Base-by-base conservation (phyloP, 2,113 vertebrate genomes). In the Heterotis niloticus region DNA sequence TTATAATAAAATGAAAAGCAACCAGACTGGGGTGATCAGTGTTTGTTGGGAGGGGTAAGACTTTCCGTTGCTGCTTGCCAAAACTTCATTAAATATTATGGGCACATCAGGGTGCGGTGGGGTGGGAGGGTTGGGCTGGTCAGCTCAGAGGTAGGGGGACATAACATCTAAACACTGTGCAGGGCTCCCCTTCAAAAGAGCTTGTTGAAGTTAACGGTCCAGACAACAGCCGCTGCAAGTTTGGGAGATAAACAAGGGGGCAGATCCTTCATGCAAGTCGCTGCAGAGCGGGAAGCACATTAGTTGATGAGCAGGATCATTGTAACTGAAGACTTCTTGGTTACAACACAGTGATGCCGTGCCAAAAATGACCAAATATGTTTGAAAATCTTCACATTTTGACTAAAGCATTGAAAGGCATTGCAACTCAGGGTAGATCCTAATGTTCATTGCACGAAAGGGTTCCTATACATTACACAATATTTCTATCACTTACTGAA, bases 21-120 rank as follows among this genome's bases (percentile, higher is more conserved):
- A 87, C 85, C 77, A 80, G 82, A 86, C 76, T 79, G 62, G 20
- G 86, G 86, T 70, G 56, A 86, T 87, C 88, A 83, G 85, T 81
- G 88, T 90, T 88, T 87, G 88, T 77, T 80, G 85, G 85, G 86
- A 84, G 9, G 18, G 86, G 85, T 90, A 91, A 93, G 88, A 92
- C 80, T 93, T 93, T 93, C 92, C 91, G 91, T 87, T 84, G 76
- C 79, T 81, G 82, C 88, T 89, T 89, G 91, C 91, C 92, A 93
- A 90, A 87, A 85, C 85, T 84, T 86, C 89, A 88, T 93, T 91
- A 92, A 92, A 93, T 89, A 87, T 92, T 93, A 92, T 90, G 87
- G 91, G 91, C 90, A 89, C 92, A 92, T 88, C 84, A 86, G 90
- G 89, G 84, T 87, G 85, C 81, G 82, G 70, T 80, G 85, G 85